Percentiles rank a stretch among this genome's conserved stretches.
phyloP scores from a whole-genome alignment of 2,113 vertebrate species.

The Triplophysa rosa region DNA sequence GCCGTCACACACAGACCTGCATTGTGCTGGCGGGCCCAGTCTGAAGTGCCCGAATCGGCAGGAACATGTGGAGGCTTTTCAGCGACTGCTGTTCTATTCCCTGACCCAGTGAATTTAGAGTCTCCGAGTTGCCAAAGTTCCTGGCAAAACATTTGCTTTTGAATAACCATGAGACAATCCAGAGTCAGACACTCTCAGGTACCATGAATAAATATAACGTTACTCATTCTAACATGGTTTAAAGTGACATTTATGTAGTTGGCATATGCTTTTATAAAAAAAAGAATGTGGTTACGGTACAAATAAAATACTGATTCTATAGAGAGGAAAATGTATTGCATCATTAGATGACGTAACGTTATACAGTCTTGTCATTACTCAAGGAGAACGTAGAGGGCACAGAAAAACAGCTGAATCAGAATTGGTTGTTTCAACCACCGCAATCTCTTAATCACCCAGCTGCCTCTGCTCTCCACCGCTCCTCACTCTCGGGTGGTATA shows the following conservation, averaged over 20 bases:
- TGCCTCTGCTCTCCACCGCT: slow-evolving; percentile 11
- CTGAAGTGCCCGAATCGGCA: slow-evolving; percentile 17
- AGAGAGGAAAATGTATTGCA: not conserved
- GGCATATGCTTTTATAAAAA: not conserved
- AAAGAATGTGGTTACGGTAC: not conserved
- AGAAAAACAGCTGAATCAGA: slow-evolving; percentile 63
- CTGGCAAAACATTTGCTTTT: slow-evolving; percentile 36
- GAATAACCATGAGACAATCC: slow-evolving; percentile 34
- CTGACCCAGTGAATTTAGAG: slow-evolving; percentile 31
- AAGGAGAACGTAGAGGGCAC: not conserved
- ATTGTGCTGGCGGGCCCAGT: slow-evolving; percentile 30
- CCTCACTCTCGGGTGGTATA: slow-evolving; percentile 46
- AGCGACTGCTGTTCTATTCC: slow-evolving; percentile 40
- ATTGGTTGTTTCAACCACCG: slow-evolving; percentile 53
- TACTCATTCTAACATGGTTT: slow-evolving; percentile 7
- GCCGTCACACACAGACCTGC: slow-evolving; percentile 45
- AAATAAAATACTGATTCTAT: not conserved
- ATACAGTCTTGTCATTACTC: slow-evolving; percentile 6
- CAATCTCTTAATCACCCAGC: slow-evolving; percentile 52
- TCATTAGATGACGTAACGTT: slow-evolving; percentile 4
- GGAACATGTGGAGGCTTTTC: slow-evolving; percentile 42
- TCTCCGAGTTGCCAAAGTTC: slow-evolving; percentile 28
- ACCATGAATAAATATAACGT: slow-evolving; percentile 8
- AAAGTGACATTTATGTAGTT: not conserved
- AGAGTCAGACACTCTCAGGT: slow-evolving; percentile 11